phyloP scores from a whole-genome alignment of 2,797 vertebrate genomes.

The Neopelma chrysocephalum region DNA sequence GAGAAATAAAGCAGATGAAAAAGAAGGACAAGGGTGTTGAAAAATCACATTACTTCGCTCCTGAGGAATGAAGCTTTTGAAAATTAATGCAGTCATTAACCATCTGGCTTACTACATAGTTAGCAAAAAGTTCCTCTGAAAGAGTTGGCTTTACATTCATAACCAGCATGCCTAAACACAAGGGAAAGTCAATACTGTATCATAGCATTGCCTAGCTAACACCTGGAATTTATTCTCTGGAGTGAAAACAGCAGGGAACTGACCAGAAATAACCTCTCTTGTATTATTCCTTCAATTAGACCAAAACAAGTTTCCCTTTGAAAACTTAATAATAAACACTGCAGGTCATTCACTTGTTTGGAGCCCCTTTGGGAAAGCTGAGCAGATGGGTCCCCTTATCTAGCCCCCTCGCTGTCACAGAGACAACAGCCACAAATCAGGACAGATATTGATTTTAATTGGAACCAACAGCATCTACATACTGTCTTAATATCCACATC shows the following conservation, averaged over 20 bases:
- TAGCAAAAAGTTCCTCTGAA: constrained; percentile 61
- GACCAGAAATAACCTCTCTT: constrained; percentile 83
- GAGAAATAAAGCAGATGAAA: constrained; percentile 18
- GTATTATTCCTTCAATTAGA: constrained; percentile 85
- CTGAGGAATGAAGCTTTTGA: constrained; percentile 46
- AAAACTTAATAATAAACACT: constrained; percentile 85
- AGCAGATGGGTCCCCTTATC: constrained; percentile 80
- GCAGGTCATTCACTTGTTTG: constrained; percentile 82
- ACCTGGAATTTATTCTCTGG: constrained; percentile 83
- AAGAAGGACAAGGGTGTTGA: background rate
- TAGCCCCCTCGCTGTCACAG: constrained; percentile 73
- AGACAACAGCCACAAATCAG: constrained; percentile 79
- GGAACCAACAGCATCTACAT: constrained; percentile 80
- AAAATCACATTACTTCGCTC: constrained; percentile 47
- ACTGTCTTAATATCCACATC: constrained; percentile 77
- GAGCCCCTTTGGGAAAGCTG: constrained; percentile 76
- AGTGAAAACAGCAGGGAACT: constrained; percentile 84
- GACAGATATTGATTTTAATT: constrained; percentile 83
- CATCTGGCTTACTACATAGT: constrained; percentile 69
- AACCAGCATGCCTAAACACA: constrained; percentile 56
- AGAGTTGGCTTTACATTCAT: constrained; percentile 37
- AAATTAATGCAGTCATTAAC: constrained; percentile 69
- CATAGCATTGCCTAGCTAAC: constrained; percentile 59
- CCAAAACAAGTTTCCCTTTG: constrained; percentile 84
- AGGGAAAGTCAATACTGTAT: constrained; percentile 66